Conservation (phyloP, 2,888 invertebrate genomes). For the Drosophila borborema region DNA sequence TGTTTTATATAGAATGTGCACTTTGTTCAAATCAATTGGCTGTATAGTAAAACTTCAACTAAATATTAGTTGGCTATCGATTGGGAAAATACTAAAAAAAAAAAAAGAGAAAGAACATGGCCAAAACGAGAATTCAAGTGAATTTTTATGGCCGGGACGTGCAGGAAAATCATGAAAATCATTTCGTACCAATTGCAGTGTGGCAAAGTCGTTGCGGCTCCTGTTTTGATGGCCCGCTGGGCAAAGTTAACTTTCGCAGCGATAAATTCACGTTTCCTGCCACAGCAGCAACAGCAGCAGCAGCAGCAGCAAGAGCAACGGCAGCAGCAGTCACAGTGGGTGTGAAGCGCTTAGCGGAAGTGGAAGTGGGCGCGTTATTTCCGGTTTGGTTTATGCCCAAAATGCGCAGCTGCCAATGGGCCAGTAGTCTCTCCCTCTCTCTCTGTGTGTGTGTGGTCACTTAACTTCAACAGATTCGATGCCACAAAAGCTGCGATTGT, state of each 20-base stretch:
- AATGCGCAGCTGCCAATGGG: conserved; percentile 37
- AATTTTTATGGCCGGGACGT: conserved; percentile 49
- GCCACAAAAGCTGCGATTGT: conserved; percentile 20
- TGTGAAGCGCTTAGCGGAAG: conserved; percentile 65
- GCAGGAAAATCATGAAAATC: conserved; percentile 68
- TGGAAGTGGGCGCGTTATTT: conserved; percentile 69
- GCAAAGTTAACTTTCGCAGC: conserved; percentile 64
- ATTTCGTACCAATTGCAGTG: conserved; percentile 14
- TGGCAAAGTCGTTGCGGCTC: conserved; percentile 18
- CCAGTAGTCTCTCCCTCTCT: conserved; percentile 2
- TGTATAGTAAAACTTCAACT: conserved; percentile 2
- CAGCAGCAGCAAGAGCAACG: conserved; percentile 19
- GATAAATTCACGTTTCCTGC: conserved; percentile 78
- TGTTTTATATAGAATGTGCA: conserved; percentile 19
- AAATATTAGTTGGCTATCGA: conserved; percentile 50
- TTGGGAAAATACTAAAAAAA: conserved; percentile 31
- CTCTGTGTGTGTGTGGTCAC: conserved; percentile 9
- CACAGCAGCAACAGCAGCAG: conserved; percentile 31
- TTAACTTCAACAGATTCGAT: conserved; percentile 45
- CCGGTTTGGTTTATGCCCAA: conserved; percentile 53
- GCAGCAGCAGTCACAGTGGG: conserved; percentile 37
- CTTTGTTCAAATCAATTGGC: conserved; percentile 51
- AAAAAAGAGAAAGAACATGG: not conserved
- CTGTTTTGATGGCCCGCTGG: conserved; percentile 45
- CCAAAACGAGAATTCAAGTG: conserved; percentile 46